phyloP scores from a whole-genome alignment of 2,888 invertebrate species.

The Calameuta filiformis region DNA sequence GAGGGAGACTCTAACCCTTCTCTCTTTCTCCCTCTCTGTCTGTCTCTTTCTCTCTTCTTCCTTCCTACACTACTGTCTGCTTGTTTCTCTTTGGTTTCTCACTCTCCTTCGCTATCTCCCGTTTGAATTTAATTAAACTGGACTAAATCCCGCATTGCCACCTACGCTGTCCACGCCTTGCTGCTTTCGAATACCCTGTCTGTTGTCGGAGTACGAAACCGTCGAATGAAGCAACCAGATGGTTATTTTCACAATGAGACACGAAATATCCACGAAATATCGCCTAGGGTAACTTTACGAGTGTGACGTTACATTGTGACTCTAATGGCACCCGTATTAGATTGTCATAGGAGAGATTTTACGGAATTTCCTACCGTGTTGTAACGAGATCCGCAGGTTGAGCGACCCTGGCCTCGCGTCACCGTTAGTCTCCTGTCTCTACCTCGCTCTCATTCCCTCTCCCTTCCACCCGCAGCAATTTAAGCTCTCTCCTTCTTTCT shows the following conservation, averaged over 20 bases:
- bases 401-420: conserved; percentile 39
- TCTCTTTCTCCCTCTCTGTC: not conserved
- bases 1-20: not conserved
- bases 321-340: not conserved
- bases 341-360: not conserved
- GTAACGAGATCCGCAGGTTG: conserved; percentile 14
- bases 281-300: not conserved
- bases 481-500: conserved; percentile 27
- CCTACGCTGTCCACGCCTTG: conserved; percentile 10
- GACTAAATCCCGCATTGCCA: not conserved
- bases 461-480: conserved; percentile 21
- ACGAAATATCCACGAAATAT: not conserved
- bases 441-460: conserved; percentile 22
- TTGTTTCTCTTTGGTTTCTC: not conserved
- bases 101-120: not conserved
- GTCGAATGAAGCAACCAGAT: not conserved
- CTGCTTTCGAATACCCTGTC: conserved; percentile 2
- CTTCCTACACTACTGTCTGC: not conserved
- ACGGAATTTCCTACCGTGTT: not conserved
- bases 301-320: not conserved
- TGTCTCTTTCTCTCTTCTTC: not conserved
- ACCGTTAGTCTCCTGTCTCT: conserved; percentile 54
- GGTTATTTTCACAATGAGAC: not conserved
- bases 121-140: conserved; percentile 21
- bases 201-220: not conserved